These are phyloP conservation scores for Gymnosoma rotundatum DNA, from an alignment of 2,888 invertebrate species.

Conservation along the genomic window DNA sequence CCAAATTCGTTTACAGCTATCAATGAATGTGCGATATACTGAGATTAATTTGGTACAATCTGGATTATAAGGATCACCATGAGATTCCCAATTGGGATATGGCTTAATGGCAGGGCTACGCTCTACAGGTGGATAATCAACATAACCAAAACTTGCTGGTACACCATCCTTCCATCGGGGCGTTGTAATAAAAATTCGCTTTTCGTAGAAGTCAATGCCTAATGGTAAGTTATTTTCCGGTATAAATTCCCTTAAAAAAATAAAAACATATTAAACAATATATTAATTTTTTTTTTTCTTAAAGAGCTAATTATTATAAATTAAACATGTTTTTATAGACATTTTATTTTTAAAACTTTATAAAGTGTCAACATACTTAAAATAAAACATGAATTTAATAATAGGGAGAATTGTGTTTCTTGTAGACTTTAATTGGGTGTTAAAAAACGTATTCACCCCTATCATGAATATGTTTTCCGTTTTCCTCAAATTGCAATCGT, in stretches of 20 bases:
- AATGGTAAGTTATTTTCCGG: slow-evolving; percentile 89
- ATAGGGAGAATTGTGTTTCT: too few species aligned
- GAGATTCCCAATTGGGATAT: slow-evolving; percentile 87
- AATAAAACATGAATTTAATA: too few species aligned
- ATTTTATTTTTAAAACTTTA: too few species aligned
- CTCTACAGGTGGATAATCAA: slow-evolving; percentile 85
- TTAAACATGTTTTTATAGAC: too few species aligned
- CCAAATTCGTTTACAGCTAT: slow-evolving; percentile 90
- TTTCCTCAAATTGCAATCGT: too few species aligned
- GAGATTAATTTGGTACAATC: slow-evolving; percentile 88
- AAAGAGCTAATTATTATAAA: too few species aligned
- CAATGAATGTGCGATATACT: slow-evolving; percentile 89
- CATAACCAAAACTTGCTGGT: slow-evolving; percentile 88
- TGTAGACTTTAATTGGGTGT: too few species aligned
- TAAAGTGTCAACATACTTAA: too few species aligned
- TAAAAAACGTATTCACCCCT: too few species aligned
- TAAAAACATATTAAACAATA: not conserved
- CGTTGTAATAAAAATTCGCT: slow-evolving; percentile 88
- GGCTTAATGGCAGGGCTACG: slow-evolving; percentile 86
- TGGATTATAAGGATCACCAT: slow-evolving; percentile 78
- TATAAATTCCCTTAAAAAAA: slow-evolving; percentile 84
- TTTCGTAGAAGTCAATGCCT: slow-evolving; percentile 87
- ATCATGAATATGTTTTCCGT: too few species aligned
- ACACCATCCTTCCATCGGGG: slow-evolving; percentile 90
- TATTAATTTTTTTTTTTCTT: too few species aligned